Percentiles rank a stretch among this genome's conserved stretches.
Conservation (phyloP, 2,797 vertebrate species). For the Basileuterus tristriatus region DNA sequence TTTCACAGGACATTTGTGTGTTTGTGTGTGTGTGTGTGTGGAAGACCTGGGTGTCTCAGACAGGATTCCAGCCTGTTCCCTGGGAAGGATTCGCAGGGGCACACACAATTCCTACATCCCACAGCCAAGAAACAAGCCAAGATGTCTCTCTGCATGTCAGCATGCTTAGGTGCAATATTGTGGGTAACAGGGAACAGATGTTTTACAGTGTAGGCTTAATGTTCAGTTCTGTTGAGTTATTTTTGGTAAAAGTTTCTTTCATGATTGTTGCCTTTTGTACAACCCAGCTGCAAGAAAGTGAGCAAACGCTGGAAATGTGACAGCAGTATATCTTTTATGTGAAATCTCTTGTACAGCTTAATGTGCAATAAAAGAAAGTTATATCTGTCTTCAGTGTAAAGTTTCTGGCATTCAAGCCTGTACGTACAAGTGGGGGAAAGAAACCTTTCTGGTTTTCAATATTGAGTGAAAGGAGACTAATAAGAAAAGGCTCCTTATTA, state of each 20-base stretch:
- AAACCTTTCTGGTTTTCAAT: slow-evolving; percentile 65
- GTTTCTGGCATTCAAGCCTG: slow-evolving; percentile 78
- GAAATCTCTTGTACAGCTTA: slow-evolving; percentile 85
- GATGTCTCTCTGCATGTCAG: slow-evolving; percentile 77
- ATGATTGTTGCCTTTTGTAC: slow-evolving; percentile 82
- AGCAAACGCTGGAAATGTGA: slow-evolving; percentile 80
- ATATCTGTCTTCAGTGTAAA: slow-evolving; percentile 85
- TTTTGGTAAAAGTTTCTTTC: slow-evolving; percentile 78
- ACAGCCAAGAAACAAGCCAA: slow-evolving; percentile 69
- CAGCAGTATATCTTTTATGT: slow-evolving; percentile 81
- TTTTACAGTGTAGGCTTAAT: slow-evolving; percentile 77
- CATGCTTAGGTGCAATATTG: slow-evolving; percentile 80
- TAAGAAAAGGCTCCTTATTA: slow-evolving; percentile 43
- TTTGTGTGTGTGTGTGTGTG: slow-evolving; percentile 54
- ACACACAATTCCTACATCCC: slow-evolving; percentile 61
- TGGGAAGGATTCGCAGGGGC: slow-evolving; percentile 41
- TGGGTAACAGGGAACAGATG: slow-evolving; percentile 76
- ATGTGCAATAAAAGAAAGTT: slow-evolving; percentile 87
- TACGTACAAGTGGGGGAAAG: slow-evolving; percentile 67
- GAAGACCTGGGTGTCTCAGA: slow-evolving; percentile 51
- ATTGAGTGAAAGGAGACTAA: slow-evolving; percentile 65
- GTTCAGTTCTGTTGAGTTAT: slow-evolving; percentile 67
- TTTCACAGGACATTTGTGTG: slow-evolving; percentile 72
- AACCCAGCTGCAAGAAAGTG: slow-evolving; percentile 78
- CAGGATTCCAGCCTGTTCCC: slow-evolving; percentile 44